These are phyloP conservation scores for Ostrea denselamellosa DNA, from an alignment of 1,140 invertebrate genomes.

Conservation along the genomic window DNA sequence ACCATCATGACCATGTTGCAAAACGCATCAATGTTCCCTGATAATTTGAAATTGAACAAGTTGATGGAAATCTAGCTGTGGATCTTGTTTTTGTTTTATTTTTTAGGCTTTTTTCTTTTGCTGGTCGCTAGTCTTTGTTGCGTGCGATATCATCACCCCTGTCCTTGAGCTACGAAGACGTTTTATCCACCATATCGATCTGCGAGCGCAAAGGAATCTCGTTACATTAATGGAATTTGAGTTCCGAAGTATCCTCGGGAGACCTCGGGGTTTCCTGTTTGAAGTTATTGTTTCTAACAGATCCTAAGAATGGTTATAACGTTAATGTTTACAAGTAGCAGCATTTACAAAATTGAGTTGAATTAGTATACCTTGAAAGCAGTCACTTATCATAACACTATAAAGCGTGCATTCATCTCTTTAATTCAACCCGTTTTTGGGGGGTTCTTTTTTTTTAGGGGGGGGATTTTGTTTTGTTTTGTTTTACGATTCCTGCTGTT, in stretches of 20 bases:
- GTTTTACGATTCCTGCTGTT: too few species aligned
- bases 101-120: neutral
- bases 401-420: too few species aligned
- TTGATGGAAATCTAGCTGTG: conserved; percentile 12
- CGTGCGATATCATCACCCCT: neutral
- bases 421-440: too few species aligned
- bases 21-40: neutral
- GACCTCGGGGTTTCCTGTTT: conserved; percentile 29
- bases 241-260: conserved; percentile 20
- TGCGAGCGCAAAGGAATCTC: neutral
- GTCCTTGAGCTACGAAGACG: conserved; percentile 31
- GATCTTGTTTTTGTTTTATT: neutral
- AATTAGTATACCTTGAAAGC: neutral
- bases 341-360: neutral
- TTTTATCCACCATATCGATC: conserved; percentile 8
- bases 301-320: neutral
- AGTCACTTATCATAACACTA: too few species aligned
- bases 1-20: neutral
- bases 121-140: neutral
- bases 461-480: too few species aligned
- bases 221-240: conserved; percentile 34
- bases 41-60: neutral
- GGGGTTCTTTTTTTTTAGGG: too few species aligned
- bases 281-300: neutral
- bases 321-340: conserved; percentile 9